phyloP scores from a whole-genome alignment of 92 coral and sea anemone species.

The Palythoa grandiflora region DNA sequence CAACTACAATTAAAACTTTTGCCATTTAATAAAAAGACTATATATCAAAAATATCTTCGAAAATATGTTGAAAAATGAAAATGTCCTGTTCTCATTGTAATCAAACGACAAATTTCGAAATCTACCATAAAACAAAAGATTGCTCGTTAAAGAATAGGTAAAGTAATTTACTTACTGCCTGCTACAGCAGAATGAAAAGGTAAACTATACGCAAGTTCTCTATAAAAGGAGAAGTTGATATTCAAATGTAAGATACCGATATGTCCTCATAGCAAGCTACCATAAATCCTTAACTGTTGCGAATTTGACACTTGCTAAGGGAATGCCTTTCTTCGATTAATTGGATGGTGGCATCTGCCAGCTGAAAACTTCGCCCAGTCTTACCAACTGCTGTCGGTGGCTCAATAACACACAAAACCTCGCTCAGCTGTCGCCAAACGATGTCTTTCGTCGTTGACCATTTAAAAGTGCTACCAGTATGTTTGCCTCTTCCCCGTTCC shows the following conservation, averaged over 20 bases:
- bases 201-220: neutral
- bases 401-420: slow-evolving; percentile 31
- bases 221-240: slow-evolving; percentile 9
- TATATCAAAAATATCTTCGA: too few species aligned
- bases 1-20: too few species aligned
- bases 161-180: slow-evolving; percentile 11
- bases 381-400: slow-evolving; percentile 40
- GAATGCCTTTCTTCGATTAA: neutral
- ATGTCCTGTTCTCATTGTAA: neutral
- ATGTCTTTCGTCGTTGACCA: slow-evolving; percentile 17
- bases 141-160: slow-evolving; percentile 7
- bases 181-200: slow-evolving; percentile 4
- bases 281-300: neutral
- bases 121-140: slow-evolving; percentile 6
- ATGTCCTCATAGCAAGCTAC: neutral
- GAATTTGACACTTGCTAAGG: neutral
- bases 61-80: too few species aligned
- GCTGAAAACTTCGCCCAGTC: slow-evolving; percentile 5
- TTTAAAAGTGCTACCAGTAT: neutral
- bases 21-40: too few species aligned
- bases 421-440: slow-evolving; percentile 6
- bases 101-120: neutral
- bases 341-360: neutral
- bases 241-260: neutral
- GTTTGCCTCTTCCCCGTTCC: neutral